Evolutionary conservation across 1,140 invertebrate species (phyloP).

Genomic region (Hypsibius dujardini): DNA sequence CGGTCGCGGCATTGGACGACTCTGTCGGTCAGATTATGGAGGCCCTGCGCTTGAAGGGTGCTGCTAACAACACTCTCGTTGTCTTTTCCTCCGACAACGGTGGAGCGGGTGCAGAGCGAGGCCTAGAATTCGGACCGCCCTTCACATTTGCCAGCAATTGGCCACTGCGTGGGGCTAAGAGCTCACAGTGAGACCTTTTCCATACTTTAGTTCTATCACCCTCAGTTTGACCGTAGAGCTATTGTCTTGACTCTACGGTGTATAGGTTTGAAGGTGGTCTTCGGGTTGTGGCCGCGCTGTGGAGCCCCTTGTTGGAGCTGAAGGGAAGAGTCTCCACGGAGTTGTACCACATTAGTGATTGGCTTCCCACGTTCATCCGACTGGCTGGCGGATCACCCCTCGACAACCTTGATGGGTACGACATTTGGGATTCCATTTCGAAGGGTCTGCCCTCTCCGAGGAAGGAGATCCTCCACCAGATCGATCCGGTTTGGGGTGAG

Average conservation of each 20-base stretch:
- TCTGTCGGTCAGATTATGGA: constrained; percentile 59
- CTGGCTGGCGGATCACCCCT: constrained; percentile 27
- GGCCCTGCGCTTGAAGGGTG: constrained; percentile 42
- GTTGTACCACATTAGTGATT: constrained; percentile 33
- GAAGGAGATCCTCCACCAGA: background rate
- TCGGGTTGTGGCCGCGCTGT: constrained; percentile 31
- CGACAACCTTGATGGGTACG: constrained; percentile 46
- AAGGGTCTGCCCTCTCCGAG: background rate
- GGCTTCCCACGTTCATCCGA: constrained; percentile 32
- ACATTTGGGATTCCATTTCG: background rate
- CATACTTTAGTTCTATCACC: background rate
- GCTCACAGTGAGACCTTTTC: constrained; percentile 31
- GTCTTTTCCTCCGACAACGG: constrained; percentile 73
- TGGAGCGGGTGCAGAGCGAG: constrained; percentile 53
- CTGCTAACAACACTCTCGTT: constrained; percentile 61
- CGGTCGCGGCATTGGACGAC: constrained; percentile 61
- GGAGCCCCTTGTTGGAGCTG: constrained; percentile 29
- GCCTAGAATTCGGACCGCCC: constrained; percentile 53
- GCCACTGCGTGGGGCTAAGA: constrained; percentile 57
- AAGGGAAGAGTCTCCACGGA: constrained; percentile 27
- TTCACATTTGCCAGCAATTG: constrained; percentile 42
- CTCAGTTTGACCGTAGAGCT: background rate
- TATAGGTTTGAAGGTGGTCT: constrained; percentile 30
- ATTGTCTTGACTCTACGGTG: background rate
- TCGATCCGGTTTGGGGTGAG: background rate